Conservation (phyloP, 1,140 invertebrate species). For the Platorchestia sp. region DNA sequence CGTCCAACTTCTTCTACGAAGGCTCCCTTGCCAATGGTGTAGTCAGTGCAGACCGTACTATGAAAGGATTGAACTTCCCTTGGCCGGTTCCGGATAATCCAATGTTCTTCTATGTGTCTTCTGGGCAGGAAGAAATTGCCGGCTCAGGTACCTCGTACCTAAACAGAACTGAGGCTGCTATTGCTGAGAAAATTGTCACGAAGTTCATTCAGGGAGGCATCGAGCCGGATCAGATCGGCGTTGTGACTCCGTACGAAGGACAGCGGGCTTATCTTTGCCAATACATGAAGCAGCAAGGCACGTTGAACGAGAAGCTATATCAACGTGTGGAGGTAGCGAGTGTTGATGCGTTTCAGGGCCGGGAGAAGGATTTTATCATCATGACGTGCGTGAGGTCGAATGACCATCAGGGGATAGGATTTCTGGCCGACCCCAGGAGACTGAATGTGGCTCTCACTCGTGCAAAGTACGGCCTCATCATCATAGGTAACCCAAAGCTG, state of each 20-base stretch:
- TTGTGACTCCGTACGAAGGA: constrained; percentile 99
- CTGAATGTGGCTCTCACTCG: constrained; percentile 98
- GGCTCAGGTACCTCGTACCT: constrained; percentile 98
- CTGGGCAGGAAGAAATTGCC: constrained; percentile 98
- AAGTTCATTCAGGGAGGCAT: constrained; percentile 94
- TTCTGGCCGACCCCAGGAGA: constrained; percentile 96
- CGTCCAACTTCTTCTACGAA: constrained; percentile 99
- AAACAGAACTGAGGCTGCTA: constrained; percentile 97
- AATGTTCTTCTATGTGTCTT: constrained; percentile 98
- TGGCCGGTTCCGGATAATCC: constrained; percentile 97
- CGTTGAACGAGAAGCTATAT: constrained; percentile 95
- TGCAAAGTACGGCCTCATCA: constrained; percentile 96
- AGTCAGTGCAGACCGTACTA: constrained; percentile 91
- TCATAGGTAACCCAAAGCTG: constrained; percentile 99
- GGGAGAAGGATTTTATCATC: constrained; percentile 99
- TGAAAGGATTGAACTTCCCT: constrained; percentile 95
- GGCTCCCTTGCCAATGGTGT: constrained; percentile 99
- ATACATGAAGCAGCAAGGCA: constrained; percentile 99
- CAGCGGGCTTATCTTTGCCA: constrained; percentile 94
- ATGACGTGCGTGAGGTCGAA: constrained; percentile 91
- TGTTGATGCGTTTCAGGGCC: constrained; percentile 97
- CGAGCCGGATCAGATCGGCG: constrained; percentile 98
- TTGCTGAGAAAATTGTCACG: constrained; percentile 97
- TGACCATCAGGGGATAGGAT: constrained; percentile 93
- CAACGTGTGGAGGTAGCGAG: constrained; percentile 99